These are phyloP conservation scores for Xenops minutus DNA, from an alignment of 2,797 vertebrate genomes.

Conservation along the genomic window DNA sequence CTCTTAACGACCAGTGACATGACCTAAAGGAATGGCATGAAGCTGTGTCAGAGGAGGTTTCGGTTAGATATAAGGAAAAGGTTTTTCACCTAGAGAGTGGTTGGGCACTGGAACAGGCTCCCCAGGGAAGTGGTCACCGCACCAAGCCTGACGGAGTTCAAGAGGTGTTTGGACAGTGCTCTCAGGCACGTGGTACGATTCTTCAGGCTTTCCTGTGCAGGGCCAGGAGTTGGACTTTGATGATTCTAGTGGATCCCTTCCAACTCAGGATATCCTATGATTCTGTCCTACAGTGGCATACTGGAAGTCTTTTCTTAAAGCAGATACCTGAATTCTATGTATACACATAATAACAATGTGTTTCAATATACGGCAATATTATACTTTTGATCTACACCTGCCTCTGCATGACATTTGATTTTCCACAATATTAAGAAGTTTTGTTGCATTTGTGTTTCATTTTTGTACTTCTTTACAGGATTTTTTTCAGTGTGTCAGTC, in stretches of 20 bases:
- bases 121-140: rapidly evolving
- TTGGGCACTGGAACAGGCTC: not conserved
- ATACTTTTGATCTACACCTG: not conserved
- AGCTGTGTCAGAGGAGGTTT: not conserved
- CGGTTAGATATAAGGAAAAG: not conserved
- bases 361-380: not conserved
- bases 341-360: not conserved
- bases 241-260: not conserved
- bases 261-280: not conserved
- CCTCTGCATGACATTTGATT: not conserved
- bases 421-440: not conserved
- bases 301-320: not conserved
- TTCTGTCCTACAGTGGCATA: not conserved
- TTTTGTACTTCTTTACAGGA: not conserved
- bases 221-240: not conserved
- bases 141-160: not conserved
- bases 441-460: not conserved
- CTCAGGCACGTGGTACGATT: rapidly evolving
- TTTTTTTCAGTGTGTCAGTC: not conserved
- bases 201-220: not conserved
- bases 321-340: not conserved
- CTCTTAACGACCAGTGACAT: not conserved
- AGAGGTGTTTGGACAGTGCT: not conserved
- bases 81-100: rapidly evolving
- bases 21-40: not conserved